Evolutionary conservation across 2,888 invertebrate genomes (phyloP).

Genomic region (Phaedon cochleariae): DNA sequence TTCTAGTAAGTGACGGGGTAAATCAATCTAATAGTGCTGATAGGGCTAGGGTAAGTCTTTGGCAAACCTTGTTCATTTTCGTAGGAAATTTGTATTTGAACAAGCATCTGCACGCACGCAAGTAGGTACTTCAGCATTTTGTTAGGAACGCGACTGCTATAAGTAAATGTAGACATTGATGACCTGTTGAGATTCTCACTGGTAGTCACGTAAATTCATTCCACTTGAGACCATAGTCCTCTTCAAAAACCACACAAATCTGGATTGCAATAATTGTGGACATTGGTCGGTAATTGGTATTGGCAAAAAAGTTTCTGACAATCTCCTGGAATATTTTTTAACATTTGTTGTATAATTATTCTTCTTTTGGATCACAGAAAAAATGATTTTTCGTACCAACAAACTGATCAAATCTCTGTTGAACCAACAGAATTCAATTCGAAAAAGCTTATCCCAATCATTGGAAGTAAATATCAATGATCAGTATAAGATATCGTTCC

Average conservation of each 20-base stretch:
- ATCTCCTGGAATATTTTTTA: too few relatives aligned
- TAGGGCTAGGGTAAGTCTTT: constrained; percentile 70
- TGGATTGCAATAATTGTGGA: background rate
- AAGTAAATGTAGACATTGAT: constrained; percentile 13
- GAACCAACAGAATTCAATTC: too few relatives aligned
- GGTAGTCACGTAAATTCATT: constrained; percentile 37
- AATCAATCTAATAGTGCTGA: constrained; percentile 69
- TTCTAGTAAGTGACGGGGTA: constrained; percentile 70
- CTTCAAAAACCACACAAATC: background rate
- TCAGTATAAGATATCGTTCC: too few relatives aligned
- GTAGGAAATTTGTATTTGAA: constrained; percentile 24
- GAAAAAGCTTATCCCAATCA: too few relatives aligned
- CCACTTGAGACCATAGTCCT: constrained; percentile 15
- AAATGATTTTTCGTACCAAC: too few relatives aligned
- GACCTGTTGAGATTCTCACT: constrained; percentile 15
- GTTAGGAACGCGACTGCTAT: constrained; percentile 41
- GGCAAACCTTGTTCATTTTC: constrained; percentile 7
- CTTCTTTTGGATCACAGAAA: too few relatives aligned
- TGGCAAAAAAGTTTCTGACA: too few relatives aligned
- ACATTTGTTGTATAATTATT: too few relatives aligned
- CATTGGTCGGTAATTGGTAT: too few relatives aligned
- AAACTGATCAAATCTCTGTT: too few relatives aligned
- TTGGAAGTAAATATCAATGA: too few relatives aligned
- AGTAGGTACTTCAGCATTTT: constrained; percentile 25
- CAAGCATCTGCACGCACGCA: constrained; percentile 36